Conservation (phyloP, 1,140 invertebrate species). For the Diachasmimorpha longicaudata region DNA sequence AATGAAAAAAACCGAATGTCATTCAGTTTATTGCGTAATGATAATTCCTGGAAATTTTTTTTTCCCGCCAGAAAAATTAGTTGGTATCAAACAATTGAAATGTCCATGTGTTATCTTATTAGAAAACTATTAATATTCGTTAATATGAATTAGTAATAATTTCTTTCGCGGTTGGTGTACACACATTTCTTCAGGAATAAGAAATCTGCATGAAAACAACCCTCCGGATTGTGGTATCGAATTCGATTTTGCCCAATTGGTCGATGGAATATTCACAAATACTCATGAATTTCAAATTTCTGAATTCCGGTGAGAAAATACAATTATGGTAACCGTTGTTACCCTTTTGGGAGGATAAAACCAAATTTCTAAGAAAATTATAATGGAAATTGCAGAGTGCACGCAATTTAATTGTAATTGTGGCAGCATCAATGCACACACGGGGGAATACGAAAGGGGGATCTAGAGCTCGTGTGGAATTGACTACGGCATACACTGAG, state of each 20-base stretch:
- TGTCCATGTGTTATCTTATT: too few relatives aligned
- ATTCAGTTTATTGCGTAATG: too few relatives aligned
- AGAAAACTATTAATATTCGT: too few relatives aligned
- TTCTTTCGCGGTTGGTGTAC: too few relatives aligned
- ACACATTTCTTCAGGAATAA: too few relatives aligned
- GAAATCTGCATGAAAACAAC: too few relatives aligned
- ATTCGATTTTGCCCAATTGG: background rate
- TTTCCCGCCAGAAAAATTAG: too few relatives aligned
- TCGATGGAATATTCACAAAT: background rate
- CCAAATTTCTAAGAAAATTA: background rate
- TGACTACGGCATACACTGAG: background rate
- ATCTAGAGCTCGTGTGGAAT: background rate
- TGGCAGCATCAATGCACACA: background rate
- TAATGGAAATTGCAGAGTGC: background rate
- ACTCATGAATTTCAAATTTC: background rate
- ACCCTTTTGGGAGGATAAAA: background rate
- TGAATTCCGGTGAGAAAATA: background rate
- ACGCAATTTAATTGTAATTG: background rate
- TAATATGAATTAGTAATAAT: too few relatives aligned
- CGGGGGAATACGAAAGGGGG: background rate
- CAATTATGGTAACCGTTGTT: background rate
- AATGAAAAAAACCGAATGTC: too few relatives aligned
- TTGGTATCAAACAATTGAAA: background rate
- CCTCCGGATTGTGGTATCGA: background rate
- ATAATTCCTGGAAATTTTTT: too few relatives aligned